These are phyloP conservation scores for Furnarius figulus DNA, from an alignment of 2,113 vertebrate species.

Conservation along the genomic window DNA sequence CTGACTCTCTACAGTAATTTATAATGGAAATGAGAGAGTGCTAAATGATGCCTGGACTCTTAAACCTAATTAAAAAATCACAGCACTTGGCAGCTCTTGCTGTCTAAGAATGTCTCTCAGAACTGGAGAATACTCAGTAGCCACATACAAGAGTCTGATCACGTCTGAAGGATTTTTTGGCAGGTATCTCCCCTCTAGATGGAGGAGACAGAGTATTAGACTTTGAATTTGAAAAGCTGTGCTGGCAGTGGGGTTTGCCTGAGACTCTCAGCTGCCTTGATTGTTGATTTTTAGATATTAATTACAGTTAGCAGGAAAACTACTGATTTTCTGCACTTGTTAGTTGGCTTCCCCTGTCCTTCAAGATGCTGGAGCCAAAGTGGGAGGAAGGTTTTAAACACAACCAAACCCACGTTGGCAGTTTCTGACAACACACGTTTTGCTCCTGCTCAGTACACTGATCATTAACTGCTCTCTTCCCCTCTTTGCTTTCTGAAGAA, in stretches of 20 bases:
- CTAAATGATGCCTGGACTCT: not conserved
- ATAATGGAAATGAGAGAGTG: not conserved
- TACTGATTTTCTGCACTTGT: not conserved
- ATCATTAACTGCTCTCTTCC: not conserved
- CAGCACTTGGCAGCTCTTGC: not conserved
- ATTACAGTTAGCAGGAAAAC: not conserved
- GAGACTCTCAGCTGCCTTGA: not conserved
- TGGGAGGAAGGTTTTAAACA: not conserved
- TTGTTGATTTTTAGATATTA: not conserved
- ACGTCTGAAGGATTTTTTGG: not conserved
- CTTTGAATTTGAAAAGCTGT: not conserved
- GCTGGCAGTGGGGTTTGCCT: not conserved
- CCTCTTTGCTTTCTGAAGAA: conserved; percentile 73
- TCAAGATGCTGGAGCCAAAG: not conserved
- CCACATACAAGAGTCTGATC: not conserved
- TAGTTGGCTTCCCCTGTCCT: not conserved
- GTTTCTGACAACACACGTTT: not conserved
- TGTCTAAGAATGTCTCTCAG: not conserved
- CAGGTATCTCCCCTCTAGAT: not conserved
- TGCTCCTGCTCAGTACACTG: not conserved
- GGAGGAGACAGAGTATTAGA: not conserved
- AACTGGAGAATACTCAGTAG: not conserved
- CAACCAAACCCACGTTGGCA: not conserved
- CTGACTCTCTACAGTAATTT: not conserved
- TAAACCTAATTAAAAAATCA: not conserved